phyloP scores from a whole-genome alignment of 2,888 invertebrate genomes.

The Aphodius granarius region DNA sequence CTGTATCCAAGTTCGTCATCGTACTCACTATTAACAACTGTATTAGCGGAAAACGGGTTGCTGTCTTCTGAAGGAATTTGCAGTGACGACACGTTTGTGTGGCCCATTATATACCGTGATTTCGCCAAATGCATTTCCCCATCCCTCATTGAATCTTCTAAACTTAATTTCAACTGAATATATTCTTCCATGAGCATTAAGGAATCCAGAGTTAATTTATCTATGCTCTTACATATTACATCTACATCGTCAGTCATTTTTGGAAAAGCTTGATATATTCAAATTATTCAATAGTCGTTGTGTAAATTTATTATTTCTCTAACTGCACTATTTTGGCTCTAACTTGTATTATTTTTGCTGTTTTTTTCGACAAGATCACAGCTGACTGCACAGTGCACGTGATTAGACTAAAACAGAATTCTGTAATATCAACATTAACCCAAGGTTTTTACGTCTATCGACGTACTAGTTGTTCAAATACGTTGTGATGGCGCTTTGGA shows the following conservation, averaged over 20 bases:
- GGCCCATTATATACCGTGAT: slow-evolving; percentile 77
- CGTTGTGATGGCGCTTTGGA: too few relatives aligned
- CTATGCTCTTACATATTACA: slow-evolving; percentile 63
- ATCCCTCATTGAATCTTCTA: slow-evolving; percentile 69
- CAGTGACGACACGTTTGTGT: slow-evolving; percentile 68
- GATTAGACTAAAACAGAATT: not conserved
- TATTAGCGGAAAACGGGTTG: slow-evolving; percentile 55
- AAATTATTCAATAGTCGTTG: not conserved
- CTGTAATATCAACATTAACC: not conserved
- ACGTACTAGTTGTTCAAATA: too few relatives aligned
- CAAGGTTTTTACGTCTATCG: too few relatives aligned
- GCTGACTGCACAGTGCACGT: not conserved
- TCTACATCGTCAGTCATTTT: slow-evolving; percentile 46
- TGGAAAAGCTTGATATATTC: not conserved
- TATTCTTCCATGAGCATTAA: slow-evolving; percentile 75
- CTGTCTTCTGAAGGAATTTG: slow-evolving; percentile 71
- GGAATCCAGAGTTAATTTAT: slow-evolving; percentile 68
- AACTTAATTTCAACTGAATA: slow-evolving; percentile 65
- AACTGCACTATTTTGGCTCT: not conserved
- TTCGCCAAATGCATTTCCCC: slow-evolving; percentile 78
- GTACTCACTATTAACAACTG: slow-evolving; percentile 45
- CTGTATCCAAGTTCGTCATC: slow-evolving; percentile 48
- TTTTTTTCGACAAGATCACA: too few relatives aligned
- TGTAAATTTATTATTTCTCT: not conserved
- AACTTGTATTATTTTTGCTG: too few relatives aligned